phyloP scores from a whole-genome alignment of 2,888 invertebrate genomes.

The Eupithecia tripunctaria region DNA sequence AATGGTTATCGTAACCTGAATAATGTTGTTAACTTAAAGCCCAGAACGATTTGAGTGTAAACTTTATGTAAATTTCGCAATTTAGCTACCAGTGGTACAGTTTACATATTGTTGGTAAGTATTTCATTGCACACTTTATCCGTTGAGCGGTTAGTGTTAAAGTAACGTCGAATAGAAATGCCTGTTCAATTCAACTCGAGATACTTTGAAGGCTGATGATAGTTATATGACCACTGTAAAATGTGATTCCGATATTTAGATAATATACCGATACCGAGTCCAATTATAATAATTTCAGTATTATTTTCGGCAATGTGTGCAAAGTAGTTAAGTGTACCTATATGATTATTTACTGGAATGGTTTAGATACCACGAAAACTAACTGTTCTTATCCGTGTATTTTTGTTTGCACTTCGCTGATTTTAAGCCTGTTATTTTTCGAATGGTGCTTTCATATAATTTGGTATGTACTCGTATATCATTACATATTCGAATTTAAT shows the following conservation, averaged over 20 bases:
- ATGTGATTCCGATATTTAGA: background rate
- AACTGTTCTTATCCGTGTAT: constrained; percentile 61
- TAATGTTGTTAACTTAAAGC: constrained; percentile 42
- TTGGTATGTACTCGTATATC: constrained; percentile 22
- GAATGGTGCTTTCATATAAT: constrained; percentile 37
- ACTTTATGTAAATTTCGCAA: constrained; percentile 20
- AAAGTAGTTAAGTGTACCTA: background rate
- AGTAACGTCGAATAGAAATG: constrained; percentile 3
- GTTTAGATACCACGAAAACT: constrained; percentile 63
- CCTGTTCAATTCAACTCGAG: background rate
- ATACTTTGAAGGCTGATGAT: background rate
- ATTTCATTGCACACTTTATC: constrained; percentile 9
- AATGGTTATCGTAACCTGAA: constrained; percentile 40
- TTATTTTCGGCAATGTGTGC: background rate
- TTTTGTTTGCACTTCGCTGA: constrained; percentile 71
- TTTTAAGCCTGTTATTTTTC: constrained; percentile 62
- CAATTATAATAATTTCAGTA: background rate
- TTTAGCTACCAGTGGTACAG: constrained; percentile 16
- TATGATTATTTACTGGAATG: constrained; percentile 42
- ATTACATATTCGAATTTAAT: constrained; percentile 37
- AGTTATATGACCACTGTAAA: background rate
- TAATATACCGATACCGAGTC: background rate
- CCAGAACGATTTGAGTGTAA: constrained; percentile 12
- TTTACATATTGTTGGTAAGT: constrained; percentile 18
- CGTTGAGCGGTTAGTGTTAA: background rate